Conservation (phyloP, 1,140 invertebrate species). For the Heliconius himera region DNA sequence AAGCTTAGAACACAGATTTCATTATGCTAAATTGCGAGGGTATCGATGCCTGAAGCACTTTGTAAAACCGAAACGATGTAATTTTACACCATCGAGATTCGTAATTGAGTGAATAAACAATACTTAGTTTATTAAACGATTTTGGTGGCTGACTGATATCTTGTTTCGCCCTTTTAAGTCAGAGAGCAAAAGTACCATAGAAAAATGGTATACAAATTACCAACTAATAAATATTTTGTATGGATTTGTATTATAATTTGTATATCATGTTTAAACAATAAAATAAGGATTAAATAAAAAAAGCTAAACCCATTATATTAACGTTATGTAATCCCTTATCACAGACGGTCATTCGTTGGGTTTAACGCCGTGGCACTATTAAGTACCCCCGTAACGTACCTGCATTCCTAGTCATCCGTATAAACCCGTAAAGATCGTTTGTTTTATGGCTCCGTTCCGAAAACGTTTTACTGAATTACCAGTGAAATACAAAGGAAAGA, state of each 20-base stretch:
- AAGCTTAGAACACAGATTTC: background rate
- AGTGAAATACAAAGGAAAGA: slow-evolving; percentile 42
- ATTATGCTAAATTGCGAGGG: slow-evolving; percentile 6
- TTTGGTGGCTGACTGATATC: slow-evolving; percentile 5
- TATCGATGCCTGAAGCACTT: slow-evolving; percentile 10
- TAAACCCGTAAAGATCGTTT: slow-evolving; percentile 44
- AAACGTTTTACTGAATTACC: slow-evolving; percentile 43
- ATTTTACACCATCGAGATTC: slow-evolving; percentile 11
- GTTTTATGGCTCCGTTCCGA: slow-evolving; percentile 42
- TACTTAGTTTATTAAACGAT: slow-evolving; percentile 10
- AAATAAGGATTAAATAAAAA: slow-evolving; percentile 35
- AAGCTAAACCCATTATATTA: slow-evolving; percentile 37
- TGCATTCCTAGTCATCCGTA: slow-evolving; percentile 42
- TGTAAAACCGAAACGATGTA: slow-evolving; percentile 14
- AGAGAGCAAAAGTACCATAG: background rate
- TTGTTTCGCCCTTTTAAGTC: background rate
- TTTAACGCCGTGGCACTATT: slow-evolving; percentile 46
- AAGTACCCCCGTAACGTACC: slow-evolving; percentile 44
- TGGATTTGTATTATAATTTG: slow-evolving; percentile 14
- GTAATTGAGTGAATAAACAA: slow-evolving; percentile 14
- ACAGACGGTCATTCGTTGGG: slow-evolving; percentile 42
- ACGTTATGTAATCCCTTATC: slow-evolving; percentile 27
- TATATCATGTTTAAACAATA: slow-evolving; percentile 19
- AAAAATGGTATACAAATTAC: background rate
- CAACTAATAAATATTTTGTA: background rate